Percentiles rank a stretch among this genome's conserved stretches.
Conservation (phyloP, 1,140 invertebrate species). For the Protaetia brevitarsis region DNA sequence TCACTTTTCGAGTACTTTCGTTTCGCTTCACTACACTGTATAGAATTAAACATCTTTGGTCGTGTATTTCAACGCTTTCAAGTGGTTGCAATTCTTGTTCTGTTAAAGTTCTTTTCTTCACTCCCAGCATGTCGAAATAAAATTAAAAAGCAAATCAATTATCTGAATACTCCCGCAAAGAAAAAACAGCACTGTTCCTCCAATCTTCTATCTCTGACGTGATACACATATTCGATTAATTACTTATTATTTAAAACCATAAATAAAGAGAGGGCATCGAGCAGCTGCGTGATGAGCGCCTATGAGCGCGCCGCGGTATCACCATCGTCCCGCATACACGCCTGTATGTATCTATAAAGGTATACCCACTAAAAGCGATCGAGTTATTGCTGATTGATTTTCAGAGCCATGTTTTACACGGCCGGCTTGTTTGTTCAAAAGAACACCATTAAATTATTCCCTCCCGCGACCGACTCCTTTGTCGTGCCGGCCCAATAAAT, state of each 20-base stretch:
- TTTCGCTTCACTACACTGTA: too few relatives aligned
- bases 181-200: too few relatives aligned
- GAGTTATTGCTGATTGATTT: conserved; percentile 45
- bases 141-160: too few relatives aligned
- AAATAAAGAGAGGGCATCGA: conserved; percentile 1
- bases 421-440: conserved; percentile 36
- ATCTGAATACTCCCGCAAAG: too few relatives aligned
- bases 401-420: conserved; percentile 39
- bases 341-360: too few relatives aligned
- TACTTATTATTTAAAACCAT: conserved; percentile 21
- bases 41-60: too few relatives aligned
- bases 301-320: neutral
- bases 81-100: too few relatives aligned
- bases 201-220: too few relatives aligned
- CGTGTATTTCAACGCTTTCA: too few relatives aligned
- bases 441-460: conserved; percentile 42
- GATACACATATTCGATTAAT: conserved; percentile 6
- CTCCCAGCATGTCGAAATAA: too few relatives aligned
- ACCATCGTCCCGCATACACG: neutral
- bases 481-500: conserved; percentile 32
- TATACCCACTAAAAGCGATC: conserved; percentile 27
- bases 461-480: conserved; percentile 34
- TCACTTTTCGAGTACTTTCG: too few relatives aligned
- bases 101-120: too few relatives aligned
- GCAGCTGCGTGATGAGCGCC: conserved; percentile 1